Conservation (phyloP, 1,140 invertebrate genomes). For the Aphaenogaster rudis region DNA sequence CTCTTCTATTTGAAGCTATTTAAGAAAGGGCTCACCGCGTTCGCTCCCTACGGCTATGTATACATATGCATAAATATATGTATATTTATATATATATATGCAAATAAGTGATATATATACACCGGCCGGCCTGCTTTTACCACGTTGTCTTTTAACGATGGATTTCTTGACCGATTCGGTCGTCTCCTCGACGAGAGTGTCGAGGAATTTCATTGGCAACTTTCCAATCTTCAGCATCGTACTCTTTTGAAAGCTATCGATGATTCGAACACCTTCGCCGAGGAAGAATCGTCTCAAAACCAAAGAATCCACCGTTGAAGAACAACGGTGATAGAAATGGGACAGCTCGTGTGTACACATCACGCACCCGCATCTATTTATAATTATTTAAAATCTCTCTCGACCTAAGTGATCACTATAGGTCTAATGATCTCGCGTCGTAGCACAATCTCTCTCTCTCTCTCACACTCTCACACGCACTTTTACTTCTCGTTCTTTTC, state of each 20-base stretch:
- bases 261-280: not conserved
- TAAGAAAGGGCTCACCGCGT: conserved; percentile 64
- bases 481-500: conserved; percentile 17
- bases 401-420: conserved; percentile 68
- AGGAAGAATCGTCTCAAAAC: not conserved
- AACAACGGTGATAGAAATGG: not conserved
- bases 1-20: conserved; percentile 48
- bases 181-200: not conserved
- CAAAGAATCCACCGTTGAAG: not conserved
- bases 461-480: conserved; percentile 31
- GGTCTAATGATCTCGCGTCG: conserved; percentile 73
- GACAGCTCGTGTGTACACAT: not conserved
- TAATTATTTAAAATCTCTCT: conserved; percentile 61
- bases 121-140: not conserved
- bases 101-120: conserved; percentile 33
- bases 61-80: conserved; percentile 53
- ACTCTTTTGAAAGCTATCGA: not conserved
- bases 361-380: conserved; percentile 58
- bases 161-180: not conserved
- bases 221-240: not conserved
- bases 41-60: conserved; percentile 52
- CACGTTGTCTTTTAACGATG: not conserved
- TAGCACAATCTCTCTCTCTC: conserved; percentile 53
- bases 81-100: conserved; percentile 56
- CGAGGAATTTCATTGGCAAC: not conserved